These are phyloP conservation scores for Coenonympha arcania DNA, from an alignment of 2,888 invertebrate genomes.

Conservation along the genomic window DNA sequence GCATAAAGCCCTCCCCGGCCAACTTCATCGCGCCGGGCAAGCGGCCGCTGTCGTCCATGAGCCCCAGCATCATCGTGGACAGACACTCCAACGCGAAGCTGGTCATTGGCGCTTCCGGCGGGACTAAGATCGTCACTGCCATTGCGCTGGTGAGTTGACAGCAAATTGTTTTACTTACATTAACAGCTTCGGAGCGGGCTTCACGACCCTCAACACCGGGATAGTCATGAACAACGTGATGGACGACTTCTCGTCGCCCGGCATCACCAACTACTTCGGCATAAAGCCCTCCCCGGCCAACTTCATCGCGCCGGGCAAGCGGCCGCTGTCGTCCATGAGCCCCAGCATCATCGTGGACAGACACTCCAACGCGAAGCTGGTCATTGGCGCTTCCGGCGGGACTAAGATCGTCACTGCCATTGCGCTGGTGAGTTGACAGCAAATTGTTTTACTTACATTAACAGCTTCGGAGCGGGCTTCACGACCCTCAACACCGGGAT, in stretches of 20 bases:
- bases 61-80: conserved; percentile 84
- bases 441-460: conserved; percentile 28
- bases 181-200: conserved; percentile 86
- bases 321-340: conserved; percentile 89
- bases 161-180: conserved; percentile 9
- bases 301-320: conserved; percentile 84
- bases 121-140: conserved; percentile 85
- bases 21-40: conserved; percentile 88
- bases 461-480: conserved; percentile 87
- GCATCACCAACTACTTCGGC: conserved; percentile 79
- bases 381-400: conserved; percentile 88
- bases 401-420: conserved; percentile 85
- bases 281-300: conserved; percentile 86
- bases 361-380: conserved; percentile 78
- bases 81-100: conserved; percentile 77
- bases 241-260: conserved; percentile 93
- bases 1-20: conserved; percentile 82
- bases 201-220: conserved; percentile 85
- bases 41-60: conserved; percentile 89
- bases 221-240: conserved; percentile 96
- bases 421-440: conserved; percentile 57
- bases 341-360: conserved; percentile 84
- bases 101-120: conserved; percentile 88
- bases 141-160: conserved; percentile 66
- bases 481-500: conserved; percentile 88